Percentiles rank a stretch among this genome's conserved stretches.
Conservation (phyloP, 2,113 vertebrate species). For the Oryctolagus cuniculus region mOryCun1.1 NC_091443.1:53367001-53367500, state of each 20-base stretch:
- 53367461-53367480: constrained; percentile 82
- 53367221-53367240: constrained; percentile 75
- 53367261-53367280: constrained; percentile 81
- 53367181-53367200: constrained; percentile 77
- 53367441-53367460: constrained; percentile 67
- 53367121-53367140: constrained; percentile 86
- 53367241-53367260: constrained; percentile 80
- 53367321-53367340: constrained; percentile 75
- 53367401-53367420: constrained; percentile 80
- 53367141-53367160: constrained; percentile 86
- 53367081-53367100: constrained; percentile 86
- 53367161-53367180: constrained; percentile 75
- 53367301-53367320: constrained; percentile 81
- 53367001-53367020: constrained; percentile 62
- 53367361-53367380: constrained; percentile 79
- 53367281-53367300: constrained; percentile 84
- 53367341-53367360: constrained; percentile 66
- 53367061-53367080: constrained; percentile 79
- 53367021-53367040: constrained; percentile 81
- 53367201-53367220: constrained; percentile 79
- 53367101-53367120: constrained; percentile 88
- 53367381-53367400: constrained; percentile 80
- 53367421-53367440: constrained; percentile 72
- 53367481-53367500: constrained; percentile 77
- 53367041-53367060: constrained; percentile 87